These are phyloP conservation scores for Habrosyne pyritoides DNA, from an alignment of 2,888 invertebrate species.

Conservation along the genomic window DNA sequence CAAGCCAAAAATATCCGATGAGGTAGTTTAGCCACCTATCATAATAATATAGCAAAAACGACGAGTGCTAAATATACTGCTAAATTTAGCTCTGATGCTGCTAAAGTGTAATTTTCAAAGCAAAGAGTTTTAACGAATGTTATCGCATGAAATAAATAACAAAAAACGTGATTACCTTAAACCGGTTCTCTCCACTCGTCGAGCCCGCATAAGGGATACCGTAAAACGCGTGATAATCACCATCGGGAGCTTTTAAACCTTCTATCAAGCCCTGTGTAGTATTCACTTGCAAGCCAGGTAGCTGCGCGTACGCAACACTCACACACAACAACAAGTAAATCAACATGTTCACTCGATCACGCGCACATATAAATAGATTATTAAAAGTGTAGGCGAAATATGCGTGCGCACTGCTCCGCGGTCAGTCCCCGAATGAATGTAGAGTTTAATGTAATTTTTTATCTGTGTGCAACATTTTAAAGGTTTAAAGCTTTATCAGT, in stretches of 20 bases:
- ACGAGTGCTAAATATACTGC: neutral
- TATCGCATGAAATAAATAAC: neutral
- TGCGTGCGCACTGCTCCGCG: slow-evolving; percentile 2
- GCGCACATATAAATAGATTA: slow-evolving; percentile 31
- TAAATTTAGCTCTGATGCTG: neutral
- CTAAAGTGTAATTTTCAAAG: neutral
- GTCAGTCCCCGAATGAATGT: neutral
- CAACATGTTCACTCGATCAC: slow-evolving; percentile 32
- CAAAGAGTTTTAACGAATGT: neutral
- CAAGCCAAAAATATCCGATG: neutral
- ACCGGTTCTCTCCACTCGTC: slow-evolving; percentile 52
- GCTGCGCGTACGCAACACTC: slow-evolving; percentile 41
- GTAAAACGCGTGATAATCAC: slow-evolving; percentile 57
- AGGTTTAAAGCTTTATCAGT: slow-evolving; percentile 19
- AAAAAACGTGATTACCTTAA: slow-evolving; percentile 41
- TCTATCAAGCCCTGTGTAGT: slow-evolving; percentile 61
- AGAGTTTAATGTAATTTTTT: neutral
- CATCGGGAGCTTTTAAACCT: slow-evolving; percentile 47
- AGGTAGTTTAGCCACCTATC: too few relatives aligned
- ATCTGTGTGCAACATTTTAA: neutral
- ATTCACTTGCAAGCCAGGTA: slow-evolving; percentile 45
- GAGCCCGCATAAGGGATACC: slow-evolving; percentile 67
- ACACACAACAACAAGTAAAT: slow-evolving; percentile 29
- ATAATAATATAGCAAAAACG: neutral
- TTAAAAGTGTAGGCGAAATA: neutral